A percentile compares a stretch with the other conserved stretches of the same genome.
phyloP scores from a whole-genome alignment of 2,888 invertebrate species.

The Philonicus albiceps region DNA sequence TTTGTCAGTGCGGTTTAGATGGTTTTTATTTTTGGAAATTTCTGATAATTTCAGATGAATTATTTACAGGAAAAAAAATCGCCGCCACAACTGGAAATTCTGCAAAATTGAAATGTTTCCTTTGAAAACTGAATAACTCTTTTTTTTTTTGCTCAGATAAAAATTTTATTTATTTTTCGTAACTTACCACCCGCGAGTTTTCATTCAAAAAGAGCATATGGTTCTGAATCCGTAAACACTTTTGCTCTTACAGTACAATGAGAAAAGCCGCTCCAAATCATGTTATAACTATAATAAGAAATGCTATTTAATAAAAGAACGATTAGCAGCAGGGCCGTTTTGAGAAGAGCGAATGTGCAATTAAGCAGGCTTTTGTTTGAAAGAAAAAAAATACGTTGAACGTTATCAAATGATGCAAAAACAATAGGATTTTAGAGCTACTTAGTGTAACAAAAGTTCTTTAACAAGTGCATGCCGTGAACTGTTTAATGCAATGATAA shows the following conservation, averaged over 20 bases:
- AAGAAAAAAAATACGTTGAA: background rate
- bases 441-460: background rate
- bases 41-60: background rate
- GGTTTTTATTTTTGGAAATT: constrained; percentile 3
- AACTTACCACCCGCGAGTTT: background rate
- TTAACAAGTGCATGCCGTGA: background rate
- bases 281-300: background rate
- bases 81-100: background rate
- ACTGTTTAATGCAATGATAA: background rate
- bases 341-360: background rate
- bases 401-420: background rate
- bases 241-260: background rate
- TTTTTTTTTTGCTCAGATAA: background rate
- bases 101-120: background rate
- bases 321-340: background rate
- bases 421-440: background rate
- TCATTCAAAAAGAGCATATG: background rate
- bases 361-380: background rate
- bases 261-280: background rate
- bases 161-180: background rate
- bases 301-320: background rate
- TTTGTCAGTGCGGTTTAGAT: constrained; percentile 29
- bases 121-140: background rate
- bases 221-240: background rate
- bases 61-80: constrained; percentile 14